Conservation (phyloP, 2,797 vertebrate species). For the Moxostoma hubbsi region DNA sequence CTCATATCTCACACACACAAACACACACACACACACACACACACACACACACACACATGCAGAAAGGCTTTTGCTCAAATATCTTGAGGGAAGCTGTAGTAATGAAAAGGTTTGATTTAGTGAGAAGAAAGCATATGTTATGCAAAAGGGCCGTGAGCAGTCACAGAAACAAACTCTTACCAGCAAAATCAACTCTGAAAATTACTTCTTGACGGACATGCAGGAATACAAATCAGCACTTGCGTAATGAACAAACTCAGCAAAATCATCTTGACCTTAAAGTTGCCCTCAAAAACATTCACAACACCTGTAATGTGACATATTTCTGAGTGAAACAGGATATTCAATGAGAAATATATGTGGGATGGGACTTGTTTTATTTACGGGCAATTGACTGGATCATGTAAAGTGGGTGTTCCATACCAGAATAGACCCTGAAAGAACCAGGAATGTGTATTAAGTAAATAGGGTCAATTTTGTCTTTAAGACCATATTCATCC, state of each 20-base stretch:
- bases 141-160: neutral
- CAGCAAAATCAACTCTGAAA: neutral
- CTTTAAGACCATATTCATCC: neutral
- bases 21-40: neutral
- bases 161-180: neutral
- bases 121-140: neutral
- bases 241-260: too few species aligned
- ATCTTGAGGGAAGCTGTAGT: neutral
- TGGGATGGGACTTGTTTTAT: too few species aligned
- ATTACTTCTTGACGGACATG: neutral
- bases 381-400: too few species aligned
- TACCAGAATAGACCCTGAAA: too few species aligned
- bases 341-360: too few species aligned
- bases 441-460: too few species aligned
- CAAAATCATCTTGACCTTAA: too few species aligned
- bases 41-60: neutral
- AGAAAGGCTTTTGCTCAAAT: neutral
- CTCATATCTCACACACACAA: neutral
- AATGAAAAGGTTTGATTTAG: constrained; percentile 4
- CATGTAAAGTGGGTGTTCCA: too few species aligned
- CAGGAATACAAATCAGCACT: neutral
- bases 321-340: too few species aligned
- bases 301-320: too few species aligned
- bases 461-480: neutral
- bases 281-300: too few species aligned